phyloP scores from a whole-genome alignment of 2,888 invertebrate species.

The Cephus runcator region DNA sequence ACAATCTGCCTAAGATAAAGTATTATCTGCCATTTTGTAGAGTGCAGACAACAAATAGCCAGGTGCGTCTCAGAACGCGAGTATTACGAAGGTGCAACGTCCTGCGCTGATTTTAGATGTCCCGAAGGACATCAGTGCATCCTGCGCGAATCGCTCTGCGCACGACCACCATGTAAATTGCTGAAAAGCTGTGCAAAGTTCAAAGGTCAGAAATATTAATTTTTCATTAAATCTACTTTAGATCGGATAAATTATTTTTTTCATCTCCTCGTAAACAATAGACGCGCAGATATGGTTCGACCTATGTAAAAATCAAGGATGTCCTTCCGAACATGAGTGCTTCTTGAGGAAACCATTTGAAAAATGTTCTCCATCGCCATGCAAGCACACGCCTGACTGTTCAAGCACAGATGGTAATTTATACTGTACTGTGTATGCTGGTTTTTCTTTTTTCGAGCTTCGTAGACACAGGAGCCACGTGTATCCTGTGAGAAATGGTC shows the following conservation, averaged over 20 bases:
- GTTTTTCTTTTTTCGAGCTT: no score
- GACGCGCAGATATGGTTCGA: slow-evolving; percentile 45
- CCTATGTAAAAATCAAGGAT: slow-evolving; percentile 44
- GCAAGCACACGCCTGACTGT: slow-evolving; percentile 49
- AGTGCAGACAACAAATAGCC: slow-evolving; percentile 44
- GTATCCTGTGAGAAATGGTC: no score
- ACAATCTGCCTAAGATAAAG: background rate
- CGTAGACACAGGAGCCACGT: no score
- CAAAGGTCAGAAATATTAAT: slow-evolving; percentile 33
- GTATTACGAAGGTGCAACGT: slow-evolving; percentile 43
- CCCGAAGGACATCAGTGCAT: slow-evolving; percentile 48
- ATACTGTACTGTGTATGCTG: background rate
- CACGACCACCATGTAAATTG: slow-evolving; percentile 50
- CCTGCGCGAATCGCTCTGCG: slow-evolving; percentile 47
- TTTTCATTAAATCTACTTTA: background rate
- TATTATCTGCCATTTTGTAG: slow-evolving; percentile 22
- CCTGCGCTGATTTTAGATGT: slow-evolving; percentile 47
- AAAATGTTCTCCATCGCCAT: slow-evolving; percentile 34
- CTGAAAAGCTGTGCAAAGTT: slow-evolving; percentile 44
- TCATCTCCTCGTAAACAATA: slow-evolving; percentile 19
- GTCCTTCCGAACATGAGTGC: slow-evolving; percentile 51
- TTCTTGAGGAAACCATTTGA: slow-evolving; percentile 44
- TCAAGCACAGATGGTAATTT: slow-evolving; percentile 31
- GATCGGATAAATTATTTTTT: background rate
- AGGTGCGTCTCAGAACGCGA: slow-evolving; percentile 48